These are phyloP conservation scores for Hemiprocne comata DNA, from an alignment of 2,113 vertebrate genomes.

Conservation along the genomic window DNA sequence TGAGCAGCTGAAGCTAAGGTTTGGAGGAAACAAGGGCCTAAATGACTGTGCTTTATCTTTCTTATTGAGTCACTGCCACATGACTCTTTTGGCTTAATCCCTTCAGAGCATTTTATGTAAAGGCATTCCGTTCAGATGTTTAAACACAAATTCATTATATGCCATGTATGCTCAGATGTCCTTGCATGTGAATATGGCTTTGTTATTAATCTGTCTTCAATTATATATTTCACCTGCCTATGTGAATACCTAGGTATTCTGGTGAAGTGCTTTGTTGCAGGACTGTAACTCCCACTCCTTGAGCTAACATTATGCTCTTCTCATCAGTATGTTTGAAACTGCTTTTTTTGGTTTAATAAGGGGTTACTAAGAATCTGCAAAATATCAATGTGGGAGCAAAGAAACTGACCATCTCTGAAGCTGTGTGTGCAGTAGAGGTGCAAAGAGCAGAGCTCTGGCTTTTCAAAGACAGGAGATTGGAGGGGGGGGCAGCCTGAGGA, in stretches of 20 bases:
- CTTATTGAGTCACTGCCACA: slow-evolving; percentile 57
- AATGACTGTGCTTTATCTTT: slow-evolving; percentile 53
- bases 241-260: not conserved
- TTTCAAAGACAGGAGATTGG: not conserved
- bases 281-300: not conserved
- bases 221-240: not conserved
- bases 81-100: slow-evolving; percentile 54
- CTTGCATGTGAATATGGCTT: slow-evolving; percentile 25
- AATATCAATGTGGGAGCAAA: not conserved
- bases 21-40: slow-evolving; percentile 29
- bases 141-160: slow-evolving; percentile 47
- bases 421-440: not conserved
- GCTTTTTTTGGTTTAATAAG: slow-evolving; percentile 15
- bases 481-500: not conserved
- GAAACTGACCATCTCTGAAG: slow-evolving; percentile 8
- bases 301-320: not conserved
- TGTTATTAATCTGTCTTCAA: not conserved
- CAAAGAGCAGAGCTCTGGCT: slow-evolving; percentile 14
- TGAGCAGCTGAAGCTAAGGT: slow-evolving; percentile 62
- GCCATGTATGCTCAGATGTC: slow-evolving; percentile 10
- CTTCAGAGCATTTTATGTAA: slow-evolving; percentile 21
- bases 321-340: slow-evolving; percentile 16
- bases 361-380: not conserved
- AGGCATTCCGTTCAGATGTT: slow-evolving; percentile 22
- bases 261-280: not conserved